Conservation (phyloP, 2,888 invertebrate genomes). For the Amphipyra tragopoginis region DNA sequence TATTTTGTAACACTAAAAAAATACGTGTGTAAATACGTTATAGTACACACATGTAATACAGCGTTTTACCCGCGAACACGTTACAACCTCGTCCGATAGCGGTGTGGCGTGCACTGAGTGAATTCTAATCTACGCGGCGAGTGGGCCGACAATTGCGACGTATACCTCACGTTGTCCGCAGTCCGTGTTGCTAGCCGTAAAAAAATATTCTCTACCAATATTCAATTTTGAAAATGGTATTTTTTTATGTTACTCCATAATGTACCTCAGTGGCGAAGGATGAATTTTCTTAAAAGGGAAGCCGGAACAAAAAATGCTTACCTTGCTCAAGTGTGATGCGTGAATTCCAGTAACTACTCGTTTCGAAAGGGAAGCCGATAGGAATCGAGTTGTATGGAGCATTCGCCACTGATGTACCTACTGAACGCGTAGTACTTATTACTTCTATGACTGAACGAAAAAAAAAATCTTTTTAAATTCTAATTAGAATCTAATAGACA, state of each 20-base stretch:
- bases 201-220: slow-evolving; percentile 41
- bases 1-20: slow-evolving; percentile 41
- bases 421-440: no score
- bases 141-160: slow-evolving; percentile 50
- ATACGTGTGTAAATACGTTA: slow-evolving; percentile 48
- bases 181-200: slow-evolving; percentile 51
- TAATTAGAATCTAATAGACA: background rate
- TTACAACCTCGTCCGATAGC: slow-evolving; percentile 33
- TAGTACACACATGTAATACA: slow-evolving; percentile 51
- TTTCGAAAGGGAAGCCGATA: no score
- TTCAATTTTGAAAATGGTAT: slow-evolving; percentile 33
- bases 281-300: no score
- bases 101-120: slow-evolving; percentile 42
- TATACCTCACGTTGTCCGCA: slow-evolving; percentile 55
- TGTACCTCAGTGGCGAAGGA: no score
- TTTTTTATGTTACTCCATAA: slow-evolving; percentile 5
- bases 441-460: no score
- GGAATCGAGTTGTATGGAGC: no score
- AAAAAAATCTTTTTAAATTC: no score
- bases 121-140: slow-evolving; percentile 39
- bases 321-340: no score
- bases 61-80: slow-evolving; percentile 44
- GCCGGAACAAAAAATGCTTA: no score
- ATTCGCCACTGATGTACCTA: no score
- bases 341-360: no score